Conservation (phyloP, 2,888 invertebrate species). For the Leptinotarsa haldemani region DNA sequence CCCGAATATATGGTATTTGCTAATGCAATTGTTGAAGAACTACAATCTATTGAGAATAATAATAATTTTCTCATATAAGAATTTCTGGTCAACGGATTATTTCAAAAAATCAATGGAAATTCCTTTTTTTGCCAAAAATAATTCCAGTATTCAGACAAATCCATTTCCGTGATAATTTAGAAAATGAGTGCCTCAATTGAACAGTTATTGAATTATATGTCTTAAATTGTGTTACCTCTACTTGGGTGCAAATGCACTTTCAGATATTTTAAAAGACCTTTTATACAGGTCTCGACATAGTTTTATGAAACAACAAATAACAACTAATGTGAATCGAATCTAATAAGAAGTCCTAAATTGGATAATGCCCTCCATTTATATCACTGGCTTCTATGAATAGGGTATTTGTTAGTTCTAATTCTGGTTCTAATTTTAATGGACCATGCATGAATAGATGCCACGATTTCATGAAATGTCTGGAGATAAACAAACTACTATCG, state of each 20-base stretch:
- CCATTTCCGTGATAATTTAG: too few species aligned
- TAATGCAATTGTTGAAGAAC: too few species aligned
- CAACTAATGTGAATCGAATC: constrained; percentile 31
- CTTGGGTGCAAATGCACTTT: neutral
- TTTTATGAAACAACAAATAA: constrained; percentile 8
- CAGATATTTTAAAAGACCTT: neutral
- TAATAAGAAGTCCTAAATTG: constrained; percentile 44
- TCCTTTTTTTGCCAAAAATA: too few species aligned
- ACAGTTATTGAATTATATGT: too few species aligned
- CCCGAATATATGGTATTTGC: too few species aligned
- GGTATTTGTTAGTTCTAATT: constrained; percentile 33
- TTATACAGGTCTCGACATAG: constrained; percentile 3
- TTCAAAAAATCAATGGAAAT: too few species aligned
- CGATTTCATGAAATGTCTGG: constrained; percentile 16
- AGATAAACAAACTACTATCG: constrained; percentile 4
- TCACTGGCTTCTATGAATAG: constrained; percentile 42
- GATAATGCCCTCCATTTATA: constrained; percentile 40
- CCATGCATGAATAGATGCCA: constrained; percentile 1
- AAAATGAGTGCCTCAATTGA: too few species aligned
- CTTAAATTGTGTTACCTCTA: too few species aligned
- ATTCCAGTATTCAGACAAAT: too few species aligned
- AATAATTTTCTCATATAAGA: too few species aligned
- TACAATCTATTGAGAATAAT: too few species aligned
- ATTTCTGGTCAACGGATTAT: too few species aligned
- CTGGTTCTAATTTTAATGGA: constrained; percentile 15